phyloP scores from a whole-genome alignment of 2,797 vertebrate species.

The Darevskia mixta region DNA sequence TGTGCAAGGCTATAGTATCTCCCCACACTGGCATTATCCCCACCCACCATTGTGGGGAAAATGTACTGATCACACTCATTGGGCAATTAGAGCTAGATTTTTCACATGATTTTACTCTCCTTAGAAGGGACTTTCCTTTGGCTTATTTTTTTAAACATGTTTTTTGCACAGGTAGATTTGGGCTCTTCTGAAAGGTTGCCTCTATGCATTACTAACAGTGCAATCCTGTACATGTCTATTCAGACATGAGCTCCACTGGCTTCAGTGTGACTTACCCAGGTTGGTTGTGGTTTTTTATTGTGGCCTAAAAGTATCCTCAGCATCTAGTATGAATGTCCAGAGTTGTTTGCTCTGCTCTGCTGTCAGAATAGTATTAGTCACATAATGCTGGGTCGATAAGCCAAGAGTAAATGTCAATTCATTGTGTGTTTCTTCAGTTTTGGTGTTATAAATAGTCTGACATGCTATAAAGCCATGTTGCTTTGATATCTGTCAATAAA shows the following conservation, averaged over 20 bases:
- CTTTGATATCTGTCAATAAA: background rate
- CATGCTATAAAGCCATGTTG: background rate
- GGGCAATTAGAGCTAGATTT: background rate
- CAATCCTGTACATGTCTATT: too few relatives aligned
- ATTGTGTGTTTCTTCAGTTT: background rate
- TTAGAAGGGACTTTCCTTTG: background rate
- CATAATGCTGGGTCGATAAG: background rate
- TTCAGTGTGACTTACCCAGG: too few relatives aligned
- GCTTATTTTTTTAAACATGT: too few relatives aligned
- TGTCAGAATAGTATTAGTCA: slow-evolving; percentile 4
- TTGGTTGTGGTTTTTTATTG: too few relatives aligned
- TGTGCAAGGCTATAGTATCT: background rate
- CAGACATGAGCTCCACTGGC: too few relatives aligned
- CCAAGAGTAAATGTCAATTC: slow-evolving; percentile 1
- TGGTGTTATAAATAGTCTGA: background rate
- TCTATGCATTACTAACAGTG: background rate
- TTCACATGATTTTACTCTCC: background rate
- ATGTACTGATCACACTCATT: background rate
- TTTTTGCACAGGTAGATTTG: background rate
- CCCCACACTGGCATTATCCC: background rate
- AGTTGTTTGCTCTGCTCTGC: background rate
- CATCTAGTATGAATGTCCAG: background rate
- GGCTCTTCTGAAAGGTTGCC: background rate
- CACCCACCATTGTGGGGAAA: background rate
- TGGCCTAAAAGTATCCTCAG: background rate